Conservation (phyloP, 2,113 vertebrate species). For the Benitochromis conjunctus region DNA sequence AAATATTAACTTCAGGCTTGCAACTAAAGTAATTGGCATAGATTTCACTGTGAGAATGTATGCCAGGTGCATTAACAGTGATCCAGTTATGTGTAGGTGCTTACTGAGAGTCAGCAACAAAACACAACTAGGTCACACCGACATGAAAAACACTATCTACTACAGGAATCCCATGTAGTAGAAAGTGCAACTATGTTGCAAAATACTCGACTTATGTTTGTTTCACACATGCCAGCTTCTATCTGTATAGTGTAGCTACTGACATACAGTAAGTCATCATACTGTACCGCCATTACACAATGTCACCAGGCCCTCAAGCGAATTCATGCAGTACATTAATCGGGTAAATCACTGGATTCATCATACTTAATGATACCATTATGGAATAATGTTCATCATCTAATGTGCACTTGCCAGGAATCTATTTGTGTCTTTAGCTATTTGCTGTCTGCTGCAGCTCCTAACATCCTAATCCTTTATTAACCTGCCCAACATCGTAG, state of each 20-base stretch:
- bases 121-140: constrained; percentile 1
- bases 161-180: background rate
- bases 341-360: constrained; percentile 58
- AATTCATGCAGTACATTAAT: constrained; percentile 55
- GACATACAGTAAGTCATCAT: background rate
- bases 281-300: constrained; percentile 8
- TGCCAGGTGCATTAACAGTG: constrained; percentile 24
- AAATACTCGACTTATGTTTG: background rate
- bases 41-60: background rate
- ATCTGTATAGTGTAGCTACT: background rate
- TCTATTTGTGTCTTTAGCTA: constrained; percentile 51
- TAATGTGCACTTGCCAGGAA: constrained; percentile 51
- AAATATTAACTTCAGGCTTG: constrained; percentile 4
- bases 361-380: constrained; percentile 65
- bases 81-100: background rate
- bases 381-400: constrained; percentile 63
- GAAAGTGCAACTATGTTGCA: background rate
- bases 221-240: background rate
- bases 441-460: constrained; percentile 38
- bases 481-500: constrained; percentile 26
- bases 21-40: background rate
- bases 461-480: constrained; percentile 43
- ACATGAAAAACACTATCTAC: background rate
- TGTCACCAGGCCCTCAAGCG: constrained; percentile 3
- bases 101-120: background rate